phyloP scores from a whole-genome alignment of 2,113 vertebrate genomes.

The Alligator sinensis region DNA sequence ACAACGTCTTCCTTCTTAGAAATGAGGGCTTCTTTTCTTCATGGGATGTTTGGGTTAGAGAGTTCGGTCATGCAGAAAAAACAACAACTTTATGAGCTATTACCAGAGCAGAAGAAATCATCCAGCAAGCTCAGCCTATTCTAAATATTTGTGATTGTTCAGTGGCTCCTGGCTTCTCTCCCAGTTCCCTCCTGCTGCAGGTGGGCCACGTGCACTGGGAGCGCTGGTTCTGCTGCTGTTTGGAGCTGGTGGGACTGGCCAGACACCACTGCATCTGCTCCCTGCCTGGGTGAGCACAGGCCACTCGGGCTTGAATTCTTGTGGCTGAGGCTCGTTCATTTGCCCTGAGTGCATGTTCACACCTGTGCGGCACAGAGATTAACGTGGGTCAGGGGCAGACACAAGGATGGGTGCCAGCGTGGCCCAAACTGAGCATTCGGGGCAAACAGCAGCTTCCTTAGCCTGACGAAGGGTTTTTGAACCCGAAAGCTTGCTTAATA shows the following conservation, averaged over 20 bases:
- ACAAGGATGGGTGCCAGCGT: background rate
- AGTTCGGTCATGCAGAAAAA: constrained; percentile 32
- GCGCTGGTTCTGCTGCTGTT: background rate
- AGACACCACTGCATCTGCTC: background rate
- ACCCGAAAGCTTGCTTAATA: too few species aligned
- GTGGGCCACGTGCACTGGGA: background rate
- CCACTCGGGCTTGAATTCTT: background rate
- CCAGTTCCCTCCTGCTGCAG: background rate
- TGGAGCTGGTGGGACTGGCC: background rate
- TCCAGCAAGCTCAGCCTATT: background rate
- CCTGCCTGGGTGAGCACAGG: background rate
- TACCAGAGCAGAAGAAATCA: constrained; percentile 14
- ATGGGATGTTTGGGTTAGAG: background rate
- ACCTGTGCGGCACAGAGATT: background rate
- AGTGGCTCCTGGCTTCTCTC: background rate
- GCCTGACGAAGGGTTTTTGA: too few species aligned
- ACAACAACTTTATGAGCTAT: background rate
- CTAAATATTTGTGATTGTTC: background rate
- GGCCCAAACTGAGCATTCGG: background rate
- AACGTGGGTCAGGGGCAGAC: background rate
- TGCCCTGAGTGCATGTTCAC: background rate
- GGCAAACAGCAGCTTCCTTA: too few species aligned
- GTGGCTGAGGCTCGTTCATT: background rate
- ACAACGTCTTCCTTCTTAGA: constrained; percentile 28
- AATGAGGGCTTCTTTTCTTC: constrained; percentile 43